A percentile compares a stretch with the other conserved stretches of the same genome.
phyloP scores from a whole-genome alignment of 2,888 invertebrate genomes.

The Spodoptera picta region DNA sequence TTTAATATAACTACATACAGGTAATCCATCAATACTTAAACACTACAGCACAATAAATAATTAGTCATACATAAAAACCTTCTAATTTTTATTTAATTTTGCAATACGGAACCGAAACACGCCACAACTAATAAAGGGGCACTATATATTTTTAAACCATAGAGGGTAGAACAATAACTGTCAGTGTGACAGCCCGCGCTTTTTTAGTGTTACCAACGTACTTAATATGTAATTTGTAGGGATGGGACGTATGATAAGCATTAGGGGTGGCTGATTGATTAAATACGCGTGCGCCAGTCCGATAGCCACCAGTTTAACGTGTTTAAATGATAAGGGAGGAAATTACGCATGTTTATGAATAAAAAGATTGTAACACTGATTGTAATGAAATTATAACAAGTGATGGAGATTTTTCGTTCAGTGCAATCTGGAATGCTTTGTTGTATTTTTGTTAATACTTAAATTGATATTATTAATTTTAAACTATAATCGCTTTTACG shows the following conservation, averaged over 20 bases:
- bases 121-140: constrained; percentile 27
- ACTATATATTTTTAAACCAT: constrained; percentile 61
- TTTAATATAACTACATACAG: too few species aligned
- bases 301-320: constrained; percentile 81
- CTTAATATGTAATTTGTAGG: constrained; percentile 87
- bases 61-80: too few species aligned
- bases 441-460: too few species aligned
- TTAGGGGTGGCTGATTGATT: constrained; percentile 85
- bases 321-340: constrained; percentile 73
- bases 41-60: background rate
- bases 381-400: constrained; percentile 1
- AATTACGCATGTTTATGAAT: constrained; percentile 51
- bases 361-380: constrained; percentile 32
- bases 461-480: too few species aligned
- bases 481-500: too few species aligned
- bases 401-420: background rate
- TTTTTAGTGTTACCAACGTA: constrained; percentile 79
- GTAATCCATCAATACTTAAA: background rate
- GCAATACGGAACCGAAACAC: constrained; percentile 30
- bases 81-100: background rate
- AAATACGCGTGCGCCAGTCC: constrained; percentile 82
- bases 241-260: constrained; percentile 80
- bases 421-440: background rate
- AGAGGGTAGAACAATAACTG: constrained; percentile 71
- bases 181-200: constrained; percentile 78